These are phyloP conservation scores for Muschampia plurimacula DNA, from an alignment of 2,888 invertebrate genomes.

Conservation along the genomic window DNA sequence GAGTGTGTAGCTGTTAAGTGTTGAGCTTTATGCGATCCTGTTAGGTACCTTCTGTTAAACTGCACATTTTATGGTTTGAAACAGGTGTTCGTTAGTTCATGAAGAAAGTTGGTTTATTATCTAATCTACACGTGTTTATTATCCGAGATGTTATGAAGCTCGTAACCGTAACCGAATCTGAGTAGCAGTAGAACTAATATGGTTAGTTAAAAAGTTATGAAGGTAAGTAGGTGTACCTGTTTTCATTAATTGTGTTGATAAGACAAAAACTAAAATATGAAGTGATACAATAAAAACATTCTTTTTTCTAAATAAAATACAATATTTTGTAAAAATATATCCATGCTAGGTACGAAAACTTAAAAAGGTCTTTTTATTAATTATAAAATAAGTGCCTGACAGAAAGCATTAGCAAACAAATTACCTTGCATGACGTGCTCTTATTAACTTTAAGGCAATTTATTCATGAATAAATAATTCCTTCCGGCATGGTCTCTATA, in stretches of 20 bases:
- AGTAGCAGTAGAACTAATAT: no score
- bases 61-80: not conserved
- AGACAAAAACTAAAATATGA: no score
- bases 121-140: no score
- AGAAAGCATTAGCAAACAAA: constrained; percentile 30
- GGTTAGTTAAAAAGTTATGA: no score
- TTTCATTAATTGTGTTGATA: no score
- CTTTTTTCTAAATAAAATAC: no score
- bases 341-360: not conserved
- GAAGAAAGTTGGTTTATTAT: no score
- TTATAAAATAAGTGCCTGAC: constrained; percentile 10
- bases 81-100: not conserved
- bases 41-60: not conserved
- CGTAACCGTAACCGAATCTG: no score
- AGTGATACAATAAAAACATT: no score
- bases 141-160: no score
- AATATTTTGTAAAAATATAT: not conserved
- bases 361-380: not conserved
- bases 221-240: no score
- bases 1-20: not conserved
- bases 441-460: constrained; percentile 18
- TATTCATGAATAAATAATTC: constrained; percentile 6
- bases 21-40: constrained; percentile 18
- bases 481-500: not conserved
- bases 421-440: constrained; percentile 17